phyloP scores from a whole-genome alignment of 2,797 vertebrate species.

The Petrocephalus schoutedeni region DNA sequence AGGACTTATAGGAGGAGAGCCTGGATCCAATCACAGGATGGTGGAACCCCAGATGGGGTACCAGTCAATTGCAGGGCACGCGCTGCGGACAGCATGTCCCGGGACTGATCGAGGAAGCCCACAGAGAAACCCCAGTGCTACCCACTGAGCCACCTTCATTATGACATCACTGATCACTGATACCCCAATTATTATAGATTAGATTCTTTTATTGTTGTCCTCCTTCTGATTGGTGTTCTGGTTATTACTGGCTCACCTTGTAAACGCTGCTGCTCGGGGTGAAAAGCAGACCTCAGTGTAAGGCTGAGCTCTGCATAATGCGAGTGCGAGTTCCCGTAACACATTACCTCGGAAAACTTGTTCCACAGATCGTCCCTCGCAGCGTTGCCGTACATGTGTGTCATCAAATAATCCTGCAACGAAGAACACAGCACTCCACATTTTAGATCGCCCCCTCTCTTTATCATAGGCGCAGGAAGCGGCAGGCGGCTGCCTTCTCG shows the following conservation, averaged over 20 bases:
- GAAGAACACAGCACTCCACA: not conserved
- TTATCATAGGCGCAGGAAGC: not conserved
- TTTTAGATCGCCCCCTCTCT: not conserved
- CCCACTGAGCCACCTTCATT: not conserved
- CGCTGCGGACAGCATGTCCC: not conserved
- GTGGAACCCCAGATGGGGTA: not conserved
- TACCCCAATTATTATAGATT: not conserved
- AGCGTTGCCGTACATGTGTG: conserved; percentile 93
- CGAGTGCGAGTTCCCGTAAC: not conserved
- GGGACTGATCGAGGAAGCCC: not conserved
- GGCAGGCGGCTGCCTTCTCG: not conserved
- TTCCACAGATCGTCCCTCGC: conserved; percentile 93
- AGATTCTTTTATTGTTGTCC: not conserved
- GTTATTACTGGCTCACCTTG: not conserved
- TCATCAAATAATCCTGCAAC: conserved; percentile 87
- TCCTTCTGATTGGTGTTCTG: not conserved
- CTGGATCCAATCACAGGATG: not conserved
- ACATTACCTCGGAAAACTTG: conserved; percentile 83
- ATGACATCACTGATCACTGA: not conserved
- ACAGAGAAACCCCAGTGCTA: not conserved
- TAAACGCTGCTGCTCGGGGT: not conserved
- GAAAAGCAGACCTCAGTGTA: not conserved
- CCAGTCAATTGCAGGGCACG: not conserved
- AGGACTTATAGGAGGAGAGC: not conserved
- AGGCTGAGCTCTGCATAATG: not conserved